Evolutionary conservation across 2,797 vertebrate genomes (phyloP), one percentile per base, ranked within the genome.

Genomic region (Premnoplex brunnescens): DNA sequence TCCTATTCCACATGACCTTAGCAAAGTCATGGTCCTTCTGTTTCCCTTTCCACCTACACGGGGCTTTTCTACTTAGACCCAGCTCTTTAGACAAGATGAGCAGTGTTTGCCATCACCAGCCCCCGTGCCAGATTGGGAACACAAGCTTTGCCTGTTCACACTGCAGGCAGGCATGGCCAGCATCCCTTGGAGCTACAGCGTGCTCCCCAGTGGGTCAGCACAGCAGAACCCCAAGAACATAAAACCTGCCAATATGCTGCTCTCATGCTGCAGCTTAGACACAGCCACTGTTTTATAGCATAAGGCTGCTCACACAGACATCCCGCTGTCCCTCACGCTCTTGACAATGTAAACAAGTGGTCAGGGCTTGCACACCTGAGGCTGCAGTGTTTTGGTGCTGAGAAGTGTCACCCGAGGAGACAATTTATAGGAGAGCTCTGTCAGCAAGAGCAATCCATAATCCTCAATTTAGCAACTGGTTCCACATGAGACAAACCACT

Each of bases 11-110:
- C 7, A 3, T 72, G 89, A 96, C 88, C 95, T 79, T 49, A 79
- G n/a, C 5, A 13, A 93, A 96, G 95, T 79, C 89, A 94, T 0
- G 6, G 67, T 67, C 89, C 63, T 90, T 93, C 95, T 96, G 92
- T 88, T 94, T 95, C 93, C 94, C 66, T 7, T 95, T 95, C 94
- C 88, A 96, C 41, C 69, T 11, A 32, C 46, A 68, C 0, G 34
- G 44, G 21, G 32, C 41, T 80, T 44, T 55, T 41, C 82, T 85
- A 5, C 72, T 58, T 19, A 59, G 64, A 60, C 10, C 62, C 68
- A 85, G 63, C 1, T 67, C 83, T 88, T 66, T 0, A 58, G 49
- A 77, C n/a, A 26, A 56, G n/a, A 41, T 0, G 10, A 92, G 56
- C 3, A 3, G 54, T 1, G 1, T 28, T n/a, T 80, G 81, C 68